Base-by-base conservation (phyloP, 2,888 invertebrate genomes). In the Pseudolycoriella hygida region DNA sequence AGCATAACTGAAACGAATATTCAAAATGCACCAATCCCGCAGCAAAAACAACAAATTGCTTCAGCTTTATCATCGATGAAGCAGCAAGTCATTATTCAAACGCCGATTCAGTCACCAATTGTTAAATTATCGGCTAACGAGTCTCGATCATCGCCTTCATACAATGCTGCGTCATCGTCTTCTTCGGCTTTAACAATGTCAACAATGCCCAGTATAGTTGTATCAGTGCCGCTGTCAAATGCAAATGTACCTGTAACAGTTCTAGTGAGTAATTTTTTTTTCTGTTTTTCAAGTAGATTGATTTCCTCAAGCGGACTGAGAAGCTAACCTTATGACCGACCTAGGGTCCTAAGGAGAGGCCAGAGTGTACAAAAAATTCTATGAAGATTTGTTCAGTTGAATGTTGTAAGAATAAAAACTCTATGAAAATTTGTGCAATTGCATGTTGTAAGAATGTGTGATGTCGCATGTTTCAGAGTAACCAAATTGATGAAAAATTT, bases 181-280 rank as follows among this genome's bases (percentile, higher is more conserved):
- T 25, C 25, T 4, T 25, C 25, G 25, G 25, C 25, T 25, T 25
- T 8, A 25, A 30, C 40, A 39, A 45, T 45, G 14, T 20, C 48
- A 20, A 20, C 39, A 34, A 64, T 67, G 20, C 67, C 67, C 30
- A 71, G 71, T 60, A 69, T 77, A 51, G 75, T 74, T 43, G 77
- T 77, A 17, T 76, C 76, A 18, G 76, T 77, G 51, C 77, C 77
- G 49, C 59, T 77, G 50, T 69, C 71, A 48, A 62, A 62, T 43
- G 64, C 66, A 45, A 63, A 61, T 57, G 61, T 65, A 62, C 64
- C 65, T 62, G 66, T 65, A 34, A 34, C 25, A 25, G 25, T 25
- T 25, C 25, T 25, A 25, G 25, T 25, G 8, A 25, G 25, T 25
- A 25, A 4, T 12, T 17, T 10, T 17, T 17, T 12, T 12, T 5